Evolutionary conservation across 2,797 vertebrate species (phyloP).

Genomic region (Chromobotia macracanthus): DNA sequence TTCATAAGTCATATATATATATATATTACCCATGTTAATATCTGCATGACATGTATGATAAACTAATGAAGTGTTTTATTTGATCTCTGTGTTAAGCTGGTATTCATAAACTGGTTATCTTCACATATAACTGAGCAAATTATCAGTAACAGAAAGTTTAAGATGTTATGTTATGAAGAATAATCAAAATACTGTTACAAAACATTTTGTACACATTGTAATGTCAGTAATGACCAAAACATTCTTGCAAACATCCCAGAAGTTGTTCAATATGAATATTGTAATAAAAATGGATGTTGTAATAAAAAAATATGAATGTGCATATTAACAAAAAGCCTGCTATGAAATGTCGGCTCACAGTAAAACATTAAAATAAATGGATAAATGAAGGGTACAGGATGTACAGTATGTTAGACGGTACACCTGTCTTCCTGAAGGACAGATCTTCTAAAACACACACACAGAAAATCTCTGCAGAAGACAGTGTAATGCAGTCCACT

Average conservation of each 20-base stretch:
- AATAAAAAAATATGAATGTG: neutral
- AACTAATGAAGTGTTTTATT: no score
- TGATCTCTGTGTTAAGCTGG: no score
- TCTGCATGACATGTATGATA: no score
- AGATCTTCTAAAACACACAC: constrained; percentile 1
- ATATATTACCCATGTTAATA: no score
- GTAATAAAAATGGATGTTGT: neutral
- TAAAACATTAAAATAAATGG: neutral
- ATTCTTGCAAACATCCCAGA: no score
- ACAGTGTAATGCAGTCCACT: constrained; percentile 5
- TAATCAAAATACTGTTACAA: constrained; percentile 19
- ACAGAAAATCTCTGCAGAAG: constrained; percentile 24
- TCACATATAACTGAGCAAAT: no score
- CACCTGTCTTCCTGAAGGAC: neutral
- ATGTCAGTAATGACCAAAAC: no score
- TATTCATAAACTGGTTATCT: no score
- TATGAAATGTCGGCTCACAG: neutral
- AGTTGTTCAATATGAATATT: no score
- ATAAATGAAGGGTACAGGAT: constrained; percentile 1
- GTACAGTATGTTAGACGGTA: neutral
- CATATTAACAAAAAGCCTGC: neutral
- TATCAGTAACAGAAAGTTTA: constrained; percentile 13
- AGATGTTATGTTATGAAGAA: constrained; percentile 11
- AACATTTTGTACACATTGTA: no score
- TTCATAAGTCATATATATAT: no score